These are phyloP conservation scores for Garra rufa DNA, from an alignment of 2,113 vertebrate genomes.

Conservation along the genomic window DNA sequence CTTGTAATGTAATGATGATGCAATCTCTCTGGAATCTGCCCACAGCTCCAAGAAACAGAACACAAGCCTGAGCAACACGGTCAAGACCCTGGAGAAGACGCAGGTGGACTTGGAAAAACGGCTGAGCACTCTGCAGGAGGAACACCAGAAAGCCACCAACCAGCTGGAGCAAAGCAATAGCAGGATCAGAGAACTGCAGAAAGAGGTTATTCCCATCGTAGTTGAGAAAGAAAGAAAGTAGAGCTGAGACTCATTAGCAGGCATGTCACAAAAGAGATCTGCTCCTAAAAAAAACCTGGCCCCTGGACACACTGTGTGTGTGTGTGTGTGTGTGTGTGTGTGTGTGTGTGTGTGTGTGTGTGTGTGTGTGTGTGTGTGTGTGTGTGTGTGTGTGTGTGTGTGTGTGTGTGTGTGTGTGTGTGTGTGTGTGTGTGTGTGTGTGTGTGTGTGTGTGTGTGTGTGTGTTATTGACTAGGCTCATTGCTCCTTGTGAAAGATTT, in stretches of 20 bases:
- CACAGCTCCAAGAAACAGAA: slow-evolving; percentile 89
- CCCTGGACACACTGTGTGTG: not conserved
- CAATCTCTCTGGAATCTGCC: slow-evolving; percentile 36
- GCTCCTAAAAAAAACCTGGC: slow-evolving; percentile 21
- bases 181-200: slow-evolving; percentile 86
- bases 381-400: not conserved
- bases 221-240: slow-evolving; percentile 18
- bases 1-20: not conserved
- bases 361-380: not conserved
- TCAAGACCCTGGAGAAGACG: slow-evolving; percentile 84
- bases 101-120: slow-evolving; percentile 88
- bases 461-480: slow-evolving; percentile 24
- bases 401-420: not conserved
- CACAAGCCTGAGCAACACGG: slow-evolving; percentile 82
- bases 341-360: too few species aligned
- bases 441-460: not conserved
- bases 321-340: slow-evolving; percentile 1
- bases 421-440: not conserved
- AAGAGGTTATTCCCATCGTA: slow-evolving; percentile 79
- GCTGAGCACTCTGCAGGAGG: slow-evolving; percentile 84
- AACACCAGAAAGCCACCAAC: slow-evolving; percentile 85
- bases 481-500: not conserved
- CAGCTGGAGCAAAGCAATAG: slow-evolving; percentile 88
- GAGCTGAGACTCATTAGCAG: slow-evolving; percentile 21
- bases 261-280: slow-evolving; percentile 3